Conservation (phyloP, 2,113 vertebrate species). For the Pelecanus crispus region DNA sequence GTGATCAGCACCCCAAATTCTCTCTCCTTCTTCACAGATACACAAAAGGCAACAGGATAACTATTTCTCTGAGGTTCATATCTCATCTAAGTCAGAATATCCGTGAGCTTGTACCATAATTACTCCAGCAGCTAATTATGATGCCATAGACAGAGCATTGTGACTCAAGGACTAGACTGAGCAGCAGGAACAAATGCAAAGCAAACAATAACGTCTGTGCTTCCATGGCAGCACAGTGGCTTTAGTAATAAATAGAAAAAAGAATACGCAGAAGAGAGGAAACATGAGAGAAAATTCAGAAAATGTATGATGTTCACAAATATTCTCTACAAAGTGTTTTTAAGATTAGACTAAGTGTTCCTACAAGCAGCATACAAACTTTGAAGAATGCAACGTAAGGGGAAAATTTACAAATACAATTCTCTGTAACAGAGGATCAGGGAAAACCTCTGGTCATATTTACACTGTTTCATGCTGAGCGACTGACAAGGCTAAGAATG, state of each 20-base stretch:
- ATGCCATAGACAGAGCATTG: background rate
- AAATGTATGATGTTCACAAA: background rate
- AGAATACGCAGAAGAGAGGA: background rate
- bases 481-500: background rate
- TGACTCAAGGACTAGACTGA: constrained; percentile 37
- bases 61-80: constrained; percentile 20
- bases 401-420: background rate
- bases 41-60: constrained; percentile 5
- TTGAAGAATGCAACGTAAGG: background rate
- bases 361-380: background rate
- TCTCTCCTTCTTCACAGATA: background rate
- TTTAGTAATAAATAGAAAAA: constrained; percentile 21
- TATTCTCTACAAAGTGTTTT: background rate
- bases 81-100: background rate
- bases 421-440: background rate
- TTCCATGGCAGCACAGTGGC: background rate
- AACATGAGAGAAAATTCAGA: background rate
- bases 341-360: background rate
- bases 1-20: background rate
- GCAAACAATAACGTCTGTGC: constrained; percentile 29
- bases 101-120: background rate
- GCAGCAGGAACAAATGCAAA: constrained; percentile 42
- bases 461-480: background rate
- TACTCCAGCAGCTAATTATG: constrained; percentile 53
- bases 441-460: background rate